Percentiles rank a stretch among this genome's conserved stretches.
These are phyloP conservation scores for Zaprionus capensis DNA, from an alignment of 1,140 invertebrate species.

Conservation along the genomic window DNA sequence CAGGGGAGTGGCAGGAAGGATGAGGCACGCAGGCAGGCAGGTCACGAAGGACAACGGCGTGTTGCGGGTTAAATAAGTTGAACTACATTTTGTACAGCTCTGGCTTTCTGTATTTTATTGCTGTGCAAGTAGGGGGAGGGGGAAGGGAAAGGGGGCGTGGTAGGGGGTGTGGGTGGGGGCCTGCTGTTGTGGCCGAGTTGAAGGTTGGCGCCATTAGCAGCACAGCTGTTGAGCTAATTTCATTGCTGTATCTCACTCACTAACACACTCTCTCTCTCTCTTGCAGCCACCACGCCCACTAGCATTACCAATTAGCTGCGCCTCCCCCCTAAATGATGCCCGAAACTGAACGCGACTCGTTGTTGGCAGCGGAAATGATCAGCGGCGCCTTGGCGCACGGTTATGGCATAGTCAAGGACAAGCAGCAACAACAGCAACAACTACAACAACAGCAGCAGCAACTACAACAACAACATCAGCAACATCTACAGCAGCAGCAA, in stretches of 20 bases:
- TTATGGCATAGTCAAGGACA: constrained; percentile 70
- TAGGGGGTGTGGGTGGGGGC: neutral
- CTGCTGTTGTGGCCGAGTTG: constrained; percentile 13
- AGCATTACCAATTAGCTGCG: constrained; percentile 36
- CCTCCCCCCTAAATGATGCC: constrained; percentile 79
- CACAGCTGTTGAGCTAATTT: constrained; percentile 68
- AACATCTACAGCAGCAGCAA: constrained; percentile 31
- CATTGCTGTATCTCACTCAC: constrained; percentile 16
- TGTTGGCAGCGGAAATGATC: constrained; percentile 78
- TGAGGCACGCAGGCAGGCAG: constrained; percentile 4
- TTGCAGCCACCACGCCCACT: constrained; percentile 58
- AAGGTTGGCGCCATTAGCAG: constrained; percentile 65
- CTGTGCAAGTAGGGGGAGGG: constrained; percentile 44
- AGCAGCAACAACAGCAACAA: constrained; percentile 60
- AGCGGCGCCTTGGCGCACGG: constrained; percentile 73
- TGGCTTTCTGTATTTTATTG: constrained; percentile 73
- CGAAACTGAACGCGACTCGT: constrained; percentile 81
- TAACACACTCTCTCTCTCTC: constrained; percentile 9
- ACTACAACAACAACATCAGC: constrained; percentile 35
- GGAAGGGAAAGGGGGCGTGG: neutral
- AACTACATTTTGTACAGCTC: constrained; percentile 59
- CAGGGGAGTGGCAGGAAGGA: neutral
- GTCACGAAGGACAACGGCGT: constrained; percentile 8
- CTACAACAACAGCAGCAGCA: constrained; percentile 35
- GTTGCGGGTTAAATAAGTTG: constrained; percentile 69